These are phyloP conservation scores for Apodemus speciosus DNA, from an alignment of 2,113 vertebrate species.

Conservation along the genomic window DNA sequence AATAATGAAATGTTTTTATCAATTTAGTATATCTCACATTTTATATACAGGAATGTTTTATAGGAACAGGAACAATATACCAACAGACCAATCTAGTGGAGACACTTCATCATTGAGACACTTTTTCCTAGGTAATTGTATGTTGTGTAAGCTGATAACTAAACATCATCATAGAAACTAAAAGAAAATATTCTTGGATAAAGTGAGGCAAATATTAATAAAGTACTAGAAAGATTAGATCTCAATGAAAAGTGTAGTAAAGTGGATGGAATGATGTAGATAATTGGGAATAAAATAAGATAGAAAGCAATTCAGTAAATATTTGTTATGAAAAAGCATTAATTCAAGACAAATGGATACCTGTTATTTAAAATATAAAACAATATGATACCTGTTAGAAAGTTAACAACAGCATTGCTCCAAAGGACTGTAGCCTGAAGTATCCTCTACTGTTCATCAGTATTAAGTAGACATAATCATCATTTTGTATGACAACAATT, in stretches of 20 bases:
- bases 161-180: background rate
- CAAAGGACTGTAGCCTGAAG: background rate
- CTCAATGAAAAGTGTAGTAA: background rate
- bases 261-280: background rate
- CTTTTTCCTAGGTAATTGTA: background rate
- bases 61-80: too few relatives aligned
- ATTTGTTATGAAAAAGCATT: background rate
- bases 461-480: background rate
- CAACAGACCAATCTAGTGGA: background rate
- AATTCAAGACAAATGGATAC: background rate
- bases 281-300: background rate
- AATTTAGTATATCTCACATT: background rate
- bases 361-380: background rate
- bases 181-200: background rate
- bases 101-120: too few relatives aligned
- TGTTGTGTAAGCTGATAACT: background rate
- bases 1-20: background rate
- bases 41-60: background rate
- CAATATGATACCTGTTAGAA: background rate
- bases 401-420: background rate
- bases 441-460: background rate
- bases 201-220: background rate
- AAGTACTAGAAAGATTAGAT: background rate
- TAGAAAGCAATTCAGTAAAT: background rate
- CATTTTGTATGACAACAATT: background rate